Percentiles rank a stretch among this genome's conserved stretches.
phyloP scores from a whole-genome alignment of 64 coral and sea anemone genomes.

The Stichodactyla mertensii region DNA sequence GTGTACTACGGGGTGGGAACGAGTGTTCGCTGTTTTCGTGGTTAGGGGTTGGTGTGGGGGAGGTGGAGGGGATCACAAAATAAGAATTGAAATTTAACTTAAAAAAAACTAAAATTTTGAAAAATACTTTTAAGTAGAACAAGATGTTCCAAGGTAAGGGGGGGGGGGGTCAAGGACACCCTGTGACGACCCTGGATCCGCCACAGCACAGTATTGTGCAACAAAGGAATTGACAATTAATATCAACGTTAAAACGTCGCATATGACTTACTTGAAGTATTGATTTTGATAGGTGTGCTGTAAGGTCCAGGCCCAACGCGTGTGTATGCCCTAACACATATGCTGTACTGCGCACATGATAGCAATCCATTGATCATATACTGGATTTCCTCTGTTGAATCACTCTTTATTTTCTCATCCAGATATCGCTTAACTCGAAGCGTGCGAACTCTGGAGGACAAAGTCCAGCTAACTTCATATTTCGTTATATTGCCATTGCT shows the following conservation, averaged over 20 bases:
- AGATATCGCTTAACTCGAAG: neutral
- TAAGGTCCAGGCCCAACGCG: neutral
- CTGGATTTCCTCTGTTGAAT: neutral
- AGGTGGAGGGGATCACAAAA: no score
- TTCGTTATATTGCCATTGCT: constrained; percentile 4
- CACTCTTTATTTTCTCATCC: neutral
- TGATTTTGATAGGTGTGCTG: neutral
- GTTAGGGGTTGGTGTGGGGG: no score
- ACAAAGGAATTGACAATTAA: no score
- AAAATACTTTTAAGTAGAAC: no score
- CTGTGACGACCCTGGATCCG: no score
- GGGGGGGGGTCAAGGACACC: no score
- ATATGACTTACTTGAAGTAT: neutral
- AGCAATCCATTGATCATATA: neutral
- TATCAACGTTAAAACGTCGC: neutral
- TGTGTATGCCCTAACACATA: neutral
- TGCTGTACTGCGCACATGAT: neutral
- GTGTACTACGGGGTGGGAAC: no score
- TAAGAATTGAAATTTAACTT: no score
- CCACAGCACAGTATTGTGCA: no score
- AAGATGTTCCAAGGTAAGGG: no score
- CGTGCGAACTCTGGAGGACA: neutral
- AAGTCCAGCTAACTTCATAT: neutral
- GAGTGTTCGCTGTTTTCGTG: no score
- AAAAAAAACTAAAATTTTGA: no score